Evolutionary conservation across 2,888 invertebrate species (phyloP), one percentile per base, ranked within the genome.

Genomic region (Tinea pellionella): DNA sequence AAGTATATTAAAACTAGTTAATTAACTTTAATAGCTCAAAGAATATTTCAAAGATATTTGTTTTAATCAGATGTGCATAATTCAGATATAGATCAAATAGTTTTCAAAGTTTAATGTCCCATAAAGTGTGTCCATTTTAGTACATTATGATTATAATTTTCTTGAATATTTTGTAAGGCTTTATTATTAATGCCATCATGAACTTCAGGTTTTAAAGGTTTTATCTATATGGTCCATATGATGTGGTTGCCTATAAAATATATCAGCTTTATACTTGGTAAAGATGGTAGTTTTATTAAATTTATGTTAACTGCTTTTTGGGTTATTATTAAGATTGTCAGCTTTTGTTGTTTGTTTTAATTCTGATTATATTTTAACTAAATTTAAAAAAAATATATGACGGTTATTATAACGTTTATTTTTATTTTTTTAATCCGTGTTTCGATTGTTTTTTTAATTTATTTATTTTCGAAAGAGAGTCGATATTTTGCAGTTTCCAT

Each of bases 21-120:
- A 47, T 47, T 47, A 47, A 15, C 15, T 47, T 47, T 47, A 47
- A 47, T 47, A 15, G 47, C 47, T 47, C 9, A 47, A 47, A 47
- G 24, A n/a, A n/a, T n/a, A n/a, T n/a, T n/a, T n/a, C n/a, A n/a
- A n/a, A n/a, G n/a, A n/a, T 42, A 42, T 42, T 51, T 51, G 19
- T 24, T 24, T 32, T 57, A 32, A 32, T 57, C 57, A 32, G 30
- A 57, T 57, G 57, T 57, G 57, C 57, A 57, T 57, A 57, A 32
- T 57, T 13, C 19, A 13, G 57, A 57, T 57, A 57, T 32, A 57
- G 57, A 57, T 57, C 32, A 32, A 57, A 57, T 57, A 29, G 15
- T 57, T 30, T 57, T 18, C n/a, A 30, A 57, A 57, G 19, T 32
- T 57, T 57, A 57, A 57, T 19, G 57, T n/a, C 12, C 11, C 32